phyloP scores from a whole-genome alignment of 2,797 vertebrate genomes.

The Etheostoma nigrum region DNA sequence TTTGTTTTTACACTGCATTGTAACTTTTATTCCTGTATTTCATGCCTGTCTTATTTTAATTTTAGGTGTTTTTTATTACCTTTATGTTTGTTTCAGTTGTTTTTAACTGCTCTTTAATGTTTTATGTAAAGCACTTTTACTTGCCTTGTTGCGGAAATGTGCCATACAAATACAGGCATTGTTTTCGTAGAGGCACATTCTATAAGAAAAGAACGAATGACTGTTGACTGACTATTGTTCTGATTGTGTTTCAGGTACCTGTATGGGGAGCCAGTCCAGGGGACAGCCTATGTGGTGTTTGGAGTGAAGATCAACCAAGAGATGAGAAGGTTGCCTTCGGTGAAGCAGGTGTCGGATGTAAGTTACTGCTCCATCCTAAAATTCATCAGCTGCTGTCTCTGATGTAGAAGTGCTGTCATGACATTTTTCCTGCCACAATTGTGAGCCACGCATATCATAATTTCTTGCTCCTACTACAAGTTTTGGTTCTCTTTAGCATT shows the following conservation, averaged over 20 bases:
- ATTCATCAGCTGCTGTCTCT: neutral
- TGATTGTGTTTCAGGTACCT: conserved; percentile 75
- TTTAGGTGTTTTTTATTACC: too few species aligned
- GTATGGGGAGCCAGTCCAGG: conserved; percentile 79
- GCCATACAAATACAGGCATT: too few species aligned
- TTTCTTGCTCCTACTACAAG: neutral
- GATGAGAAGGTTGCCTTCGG: conserved; percentile 73
- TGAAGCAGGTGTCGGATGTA: conserved; percentile 81
- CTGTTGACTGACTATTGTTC: neutral
- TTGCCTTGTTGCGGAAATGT: too few species aligned
- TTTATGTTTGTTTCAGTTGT: too few species aligned
- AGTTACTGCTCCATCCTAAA: conserved; percentile 31
- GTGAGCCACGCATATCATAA: neutral
- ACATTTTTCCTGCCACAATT: neutral
- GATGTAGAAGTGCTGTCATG: neutral
- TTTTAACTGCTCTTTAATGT: too few species aligned
- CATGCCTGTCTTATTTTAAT: too few species aligned
- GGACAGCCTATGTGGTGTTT: conserved; percentile 84
- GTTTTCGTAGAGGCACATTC: too few species aligned
- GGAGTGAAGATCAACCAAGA: conserved; percentile 77
- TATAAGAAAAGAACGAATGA: too few species aligned
- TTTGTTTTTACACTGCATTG: too few species aligned
- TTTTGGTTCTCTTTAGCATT: neutral
- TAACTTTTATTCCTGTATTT: too few species aligned
- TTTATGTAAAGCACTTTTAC: too few species aligned